phyloP scores from a whole-genome alignment of 2,888 invertebrate species.

The Tenthredo livida region DNA sequence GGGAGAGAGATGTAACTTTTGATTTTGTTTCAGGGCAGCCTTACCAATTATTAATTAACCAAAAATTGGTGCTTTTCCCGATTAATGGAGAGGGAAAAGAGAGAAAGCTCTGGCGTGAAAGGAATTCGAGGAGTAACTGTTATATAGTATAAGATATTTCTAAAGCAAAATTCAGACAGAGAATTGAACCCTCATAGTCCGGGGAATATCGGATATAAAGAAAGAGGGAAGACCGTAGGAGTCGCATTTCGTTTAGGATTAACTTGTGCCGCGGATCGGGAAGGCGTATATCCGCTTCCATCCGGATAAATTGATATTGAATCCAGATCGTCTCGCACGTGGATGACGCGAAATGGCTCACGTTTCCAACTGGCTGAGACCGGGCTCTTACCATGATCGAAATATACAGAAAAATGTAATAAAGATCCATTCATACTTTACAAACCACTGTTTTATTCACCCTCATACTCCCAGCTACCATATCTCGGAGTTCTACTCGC shows the following conservation, averaged over 20 bases:
- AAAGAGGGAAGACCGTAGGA: background rate
- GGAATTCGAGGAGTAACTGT: too few relatives aligned
- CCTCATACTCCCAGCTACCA: background rate
- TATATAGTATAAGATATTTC: background rate
- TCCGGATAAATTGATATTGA: slow-evolving; percentile 45
- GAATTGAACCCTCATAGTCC: background rate
- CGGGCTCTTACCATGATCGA: slow-evolving; percentile 4
- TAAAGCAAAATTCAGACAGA: background rate
- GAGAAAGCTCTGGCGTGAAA: background rate
- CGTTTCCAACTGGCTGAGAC: background rate
- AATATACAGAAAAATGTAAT: slow-evolving; percentile 6
- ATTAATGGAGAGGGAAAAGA: background rate
- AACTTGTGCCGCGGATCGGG: slow-evolving; percentile 28
- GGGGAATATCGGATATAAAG: background rate
- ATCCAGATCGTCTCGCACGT: slow-evolving; percentile 17
- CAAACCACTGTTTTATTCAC: slow-evolving; percentile 15
- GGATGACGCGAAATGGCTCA: background rate
- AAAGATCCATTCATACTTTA: slow-evolving; percentile 10
- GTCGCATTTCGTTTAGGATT: slow-evolving; percentile 24
- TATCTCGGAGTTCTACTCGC: background rate
- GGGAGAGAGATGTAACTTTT: background rate
- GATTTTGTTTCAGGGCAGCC: background rate
- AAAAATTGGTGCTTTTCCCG: background rate
- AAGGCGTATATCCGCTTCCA: slow-evolving; percentile 17
- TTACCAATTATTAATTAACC: background rate